A percentile compares a stretch with the other conserved stretches of the same genome.
Evolutionary conservation across 2,113 vertebrate genomes (phyloP).

Genomic region (Hydrolagus affinis): DNA sequence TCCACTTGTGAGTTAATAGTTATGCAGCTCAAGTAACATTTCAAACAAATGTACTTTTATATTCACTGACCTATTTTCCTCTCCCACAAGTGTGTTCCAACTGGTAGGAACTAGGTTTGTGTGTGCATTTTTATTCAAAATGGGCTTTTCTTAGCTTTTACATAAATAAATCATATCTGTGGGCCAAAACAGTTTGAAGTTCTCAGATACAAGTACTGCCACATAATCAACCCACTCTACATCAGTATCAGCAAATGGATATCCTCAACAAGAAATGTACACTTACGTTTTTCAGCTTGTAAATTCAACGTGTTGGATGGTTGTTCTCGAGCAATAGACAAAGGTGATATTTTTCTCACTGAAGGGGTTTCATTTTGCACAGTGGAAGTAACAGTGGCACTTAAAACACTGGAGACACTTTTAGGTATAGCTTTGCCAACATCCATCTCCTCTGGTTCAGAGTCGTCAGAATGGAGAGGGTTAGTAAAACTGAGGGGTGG

Average conservation of each 20-base stretch:
- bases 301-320: constrained; percentile 42
- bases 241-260: background rate
- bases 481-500: constrained; percentile 88
- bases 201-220: no score
- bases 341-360: constrained; percentile 71
- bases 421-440: constrained; percentile 49
- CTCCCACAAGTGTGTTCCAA: no score
- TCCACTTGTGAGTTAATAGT: no score
- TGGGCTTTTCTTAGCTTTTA: no score
- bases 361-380: constrained; percentile 54
- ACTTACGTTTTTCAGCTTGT: constrained; percentile 70
- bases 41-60: no score
- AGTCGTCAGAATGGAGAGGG: constrained; percentile 87
- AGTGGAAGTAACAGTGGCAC: constrained; percentile 66
- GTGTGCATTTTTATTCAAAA: no score
- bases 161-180: no score
- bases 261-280: background rate
- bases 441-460: constrained; percentile 66
- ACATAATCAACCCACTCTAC: background rate
- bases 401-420: constrained; percentile 62
- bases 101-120: no score
- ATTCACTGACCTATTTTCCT: no score
- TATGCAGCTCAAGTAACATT: no score
- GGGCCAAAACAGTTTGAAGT: no score
- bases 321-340: constrained; percentile 81